These are phyloP conservation scores for Oncorhynchus clarkii DNA, from an alignment of 2,113 vertebrate species.

Conservation along the genomic window DNA sequence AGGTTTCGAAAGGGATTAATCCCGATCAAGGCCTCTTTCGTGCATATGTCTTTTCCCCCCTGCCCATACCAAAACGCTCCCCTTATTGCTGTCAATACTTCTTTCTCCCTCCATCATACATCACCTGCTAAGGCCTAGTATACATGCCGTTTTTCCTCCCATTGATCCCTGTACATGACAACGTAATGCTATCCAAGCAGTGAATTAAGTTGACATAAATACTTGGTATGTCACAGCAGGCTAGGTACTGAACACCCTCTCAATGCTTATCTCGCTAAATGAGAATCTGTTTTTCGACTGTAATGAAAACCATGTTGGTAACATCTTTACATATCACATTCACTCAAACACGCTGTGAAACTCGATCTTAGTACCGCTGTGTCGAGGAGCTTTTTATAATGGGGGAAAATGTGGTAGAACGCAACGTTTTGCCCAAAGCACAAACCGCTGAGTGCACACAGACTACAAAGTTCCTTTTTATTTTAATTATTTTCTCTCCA, in stretches of 20 bases:
- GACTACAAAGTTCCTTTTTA: conserved; percentile 72
- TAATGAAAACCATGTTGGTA: conserved; percentile 75
- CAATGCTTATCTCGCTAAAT: conserved; percentile 73
- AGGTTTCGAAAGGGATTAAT: conserved; percentile 46
- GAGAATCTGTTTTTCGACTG: conserved; percentile 72
- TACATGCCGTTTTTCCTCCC: conserved; percentile 55
- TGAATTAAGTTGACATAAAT: conserved; percentile 66
- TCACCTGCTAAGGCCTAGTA: conserved; percentile 44
- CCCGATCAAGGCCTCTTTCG: conserved; percentile 47
- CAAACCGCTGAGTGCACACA: conserved; percentile 68
- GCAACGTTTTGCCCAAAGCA: conserved; percentile 74
- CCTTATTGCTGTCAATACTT: conserved; percentile 59
- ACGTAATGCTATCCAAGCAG: conserved; percentile 19
- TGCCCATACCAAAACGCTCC: conserved; percentile 36
- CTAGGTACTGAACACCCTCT: conserved; percentile 65
- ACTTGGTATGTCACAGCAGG: conserved; percentile 71
- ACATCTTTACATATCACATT: conserved; percentile 77
- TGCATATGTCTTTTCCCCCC: background rate
- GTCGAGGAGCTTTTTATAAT: conserved; percentile 64
- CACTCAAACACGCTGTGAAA: conserved; percentile 75
- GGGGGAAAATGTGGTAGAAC: conserved; percentile 60
- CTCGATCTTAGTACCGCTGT: conserved; percentile 64
- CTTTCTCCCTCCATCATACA: conserved; percentile 53
- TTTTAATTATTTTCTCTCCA: conserved; percentile 58
- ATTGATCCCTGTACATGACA: conserved; percentile 7